phyloP scores from a whole-genome alignment of 2,113 vertebrate genomes.

The Serinus canaria region DNA sequence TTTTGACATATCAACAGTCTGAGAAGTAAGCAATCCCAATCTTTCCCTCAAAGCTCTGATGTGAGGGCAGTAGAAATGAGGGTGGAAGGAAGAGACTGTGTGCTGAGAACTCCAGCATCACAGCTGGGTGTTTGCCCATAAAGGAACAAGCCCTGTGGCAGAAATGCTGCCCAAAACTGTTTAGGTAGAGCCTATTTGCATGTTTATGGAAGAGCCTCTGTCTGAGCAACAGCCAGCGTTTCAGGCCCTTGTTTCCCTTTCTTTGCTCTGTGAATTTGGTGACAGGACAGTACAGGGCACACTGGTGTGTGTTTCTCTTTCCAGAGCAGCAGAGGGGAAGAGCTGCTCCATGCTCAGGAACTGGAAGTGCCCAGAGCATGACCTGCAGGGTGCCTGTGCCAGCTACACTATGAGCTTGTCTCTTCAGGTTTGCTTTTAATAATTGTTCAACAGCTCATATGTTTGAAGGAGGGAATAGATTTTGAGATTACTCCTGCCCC shows the following conservation, averaged over 20 bases:
- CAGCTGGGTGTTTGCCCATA: neutral
- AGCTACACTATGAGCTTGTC: neutral
- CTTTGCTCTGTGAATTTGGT: neutral
- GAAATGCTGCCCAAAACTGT: neutral
- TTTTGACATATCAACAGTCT: neutral
- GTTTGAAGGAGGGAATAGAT: slow-evolving; percentile 42
- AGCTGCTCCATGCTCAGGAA: fast-evolving
- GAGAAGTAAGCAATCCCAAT: neutral
- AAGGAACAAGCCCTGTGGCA: neutral
- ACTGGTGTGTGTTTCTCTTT: fast-evolving
- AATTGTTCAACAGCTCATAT: neutral
- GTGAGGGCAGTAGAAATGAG: neutral
- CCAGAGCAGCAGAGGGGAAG: neutral
- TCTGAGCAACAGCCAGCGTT: fast-evolving
- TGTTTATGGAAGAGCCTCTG: neutral
- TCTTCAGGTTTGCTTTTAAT: slow-evolving; percentile 16
- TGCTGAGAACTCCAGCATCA: neutral
- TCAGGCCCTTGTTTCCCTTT: neutral
- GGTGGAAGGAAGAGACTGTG: neutral
- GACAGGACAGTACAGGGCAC: fast-evolving
- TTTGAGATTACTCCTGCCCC: slow-evolving; percentile 19
- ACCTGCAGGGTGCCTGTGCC: neutral
- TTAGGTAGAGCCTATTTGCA: neutral
- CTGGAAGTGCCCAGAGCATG: neutral
- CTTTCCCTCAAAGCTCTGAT: neutral